A percentile compares a stretch with the other conserved stretches of the same genome.
These are phyloP conservation scores for Cyprichromis sp. DNA, from an alignment of 2,113 vertebrate genomes.

Conservation along the genomic window DNA sequence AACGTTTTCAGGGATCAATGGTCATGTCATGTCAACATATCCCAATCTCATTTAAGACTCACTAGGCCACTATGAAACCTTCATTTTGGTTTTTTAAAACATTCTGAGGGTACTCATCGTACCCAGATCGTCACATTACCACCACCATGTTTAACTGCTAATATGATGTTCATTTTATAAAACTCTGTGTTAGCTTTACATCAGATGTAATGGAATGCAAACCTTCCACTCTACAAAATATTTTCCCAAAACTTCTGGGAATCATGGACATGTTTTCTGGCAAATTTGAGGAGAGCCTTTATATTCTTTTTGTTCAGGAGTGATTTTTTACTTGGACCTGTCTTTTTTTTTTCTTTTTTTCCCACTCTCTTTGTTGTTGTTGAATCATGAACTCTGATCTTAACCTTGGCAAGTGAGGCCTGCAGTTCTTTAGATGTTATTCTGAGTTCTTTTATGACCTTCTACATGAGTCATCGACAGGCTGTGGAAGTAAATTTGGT, in stretches of 20 bases:
- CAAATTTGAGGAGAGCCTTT: background rate
- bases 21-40: background rate
- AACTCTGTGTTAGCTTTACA: background rate
- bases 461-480: background rate
- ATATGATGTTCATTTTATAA: background rate
- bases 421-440: background rate
- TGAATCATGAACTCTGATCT: background rate
- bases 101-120: background rate
- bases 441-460: background rate
- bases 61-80: background rate
- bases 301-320: background rate
- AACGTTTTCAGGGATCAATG: background rate
- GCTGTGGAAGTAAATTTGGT: background rate
- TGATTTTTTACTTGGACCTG: background rate
- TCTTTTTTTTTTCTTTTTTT: accelerated
- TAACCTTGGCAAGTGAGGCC: background rate
- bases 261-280: background rate
- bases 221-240: background rate
- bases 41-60: background rate
- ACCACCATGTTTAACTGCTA: background rate
- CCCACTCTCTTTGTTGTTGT: background rate
- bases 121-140: background rate
- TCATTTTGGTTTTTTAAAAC: background rate
- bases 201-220: background rate
- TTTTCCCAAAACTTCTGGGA: background rate